Evolutionary conservation across 2,113 vertebrate species (phyloP), one percentile per base, ranked within the genome.

Genomic region (Mohoua ochrocephala): DNA sequence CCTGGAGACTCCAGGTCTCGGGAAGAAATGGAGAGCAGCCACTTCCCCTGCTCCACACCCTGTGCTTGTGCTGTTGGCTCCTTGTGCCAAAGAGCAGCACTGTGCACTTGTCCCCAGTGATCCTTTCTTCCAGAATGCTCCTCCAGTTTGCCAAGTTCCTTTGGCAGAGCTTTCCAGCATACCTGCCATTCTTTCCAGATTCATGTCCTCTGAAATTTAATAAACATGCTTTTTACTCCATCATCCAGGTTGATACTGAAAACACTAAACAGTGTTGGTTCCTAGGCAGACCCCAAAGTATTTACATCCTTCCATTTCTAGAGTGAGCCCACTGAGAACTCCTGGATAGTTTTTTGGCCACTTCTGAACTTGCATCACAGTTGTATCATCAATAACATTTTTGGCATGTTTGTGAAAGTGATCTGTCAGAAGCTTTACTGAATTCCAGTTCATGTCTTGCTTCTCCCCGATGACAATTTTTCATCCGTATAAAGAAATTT

Each of bases 161-260:
- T 73, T 94, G 92, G 80, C 86, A 95, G 59, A 91, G 60, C 64
- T 81, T 74, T 81, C 52, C 76, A 68, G 57, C 80, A 87, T 95
- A 93, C 47, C 76, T 95, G 77, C 64, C 91, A 41, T 95, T 93
- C 84, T 92, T 95, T 86, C 93, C 89, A 87, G 87, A 87, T 91
- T 81, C 37, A 10, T n/a, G 63, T 89, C 84, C 73, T 78, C 68
- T 93, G 68, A 76, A 75, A 26, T 93, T 80, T 70, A 87, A 71
- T 86, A 91, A 92, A 86, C 60, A 47, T 39, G 39, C 35, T 78
- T 95, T 54, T 81, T 81, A 47, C 24, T 93, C 42, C 59, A 50
- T 81, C 47, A 33, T 86, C 14, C 39, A 44, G n/a, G 21, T 59
- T 74, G n/a, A 47, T 69, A 69, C 70, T 47, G 64, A 92, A 92